These are phyloP conservation scores for Agelas oroides DNA, from an alignment of 37 sponge, comb jelly and placozoan species.

Conservation along the genomic window DNA sequence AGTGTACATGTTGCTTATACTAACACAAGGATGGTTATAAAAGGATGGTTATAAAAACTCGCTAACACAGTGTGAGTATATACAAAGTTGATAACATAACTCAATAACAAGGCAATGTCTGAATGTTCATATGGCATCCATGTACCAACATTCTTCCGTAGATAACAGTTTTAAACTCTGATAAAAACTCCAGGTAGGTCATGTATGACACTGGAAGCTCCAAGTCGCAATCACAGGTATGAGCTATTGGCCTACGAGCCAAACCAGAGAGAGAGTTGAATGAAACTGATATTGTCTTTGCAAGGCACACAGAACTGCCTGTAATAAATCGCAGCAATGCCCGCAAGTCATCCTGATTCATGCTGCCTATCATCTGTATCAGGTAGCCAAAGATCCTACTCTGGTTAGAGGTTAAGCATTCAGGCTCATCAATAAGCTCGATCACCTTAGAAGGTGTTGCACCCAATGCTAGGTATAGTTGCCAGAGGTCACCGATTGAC, in stretches of 20 bases:
- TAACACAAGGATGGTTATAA: too few species aligned
- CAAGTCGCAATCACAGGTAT: slow-evolving; percentile 7
- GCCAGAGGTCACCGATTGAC: neutral
- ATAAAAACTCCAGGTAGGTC: slow-evolving; percentile 19
- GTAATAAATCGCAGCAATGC: slow-evolving; percentile 28
- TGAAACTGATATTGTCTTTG: neutral
- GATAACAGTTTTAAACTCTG: slow-evolving; percentile 19
- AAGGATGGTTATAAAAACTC: too few species aligned
- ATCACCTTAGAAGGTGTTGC: slow-evolving; percentile 23
- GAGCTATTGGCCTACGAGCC: slow-evolving; percentile 10
- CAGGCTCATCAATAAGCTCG: slow-evolving; percentile 5
- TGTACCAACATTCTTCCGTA: slow-evolving; percentile 3
- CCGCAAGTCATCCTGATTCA: slow-evolving; percentile 23
- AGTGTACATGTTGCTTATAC: too few species aligned
- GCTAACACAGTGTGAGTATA: too few species aligned
- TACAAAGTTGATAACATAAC: too few species aligned
- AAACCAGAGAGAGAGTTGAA: slow-evolving; percentile 23
- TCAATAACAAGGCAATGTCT: too few species aligned
- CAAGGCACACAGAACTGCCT: slow-evolving; percentile 5
- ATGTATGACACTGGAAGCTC: slow-evolving; percentile 25
- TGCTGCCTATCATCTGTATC: slow-evolving; percentile 22
- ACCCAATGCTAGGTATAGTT: slow-evolving; percentile 1
- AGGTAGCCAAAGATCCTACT: slow-evolving; percentile 30
- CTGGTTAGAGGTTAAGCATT: neutral
- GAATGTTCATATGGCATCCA: slow-evolving; percentile 26